A percentile compares a stretch with the other conserved stretches of the same genome.
Conservation (phyloP, 2,888 invertebrate species). For the Tetranychus truncatus region DNA sequence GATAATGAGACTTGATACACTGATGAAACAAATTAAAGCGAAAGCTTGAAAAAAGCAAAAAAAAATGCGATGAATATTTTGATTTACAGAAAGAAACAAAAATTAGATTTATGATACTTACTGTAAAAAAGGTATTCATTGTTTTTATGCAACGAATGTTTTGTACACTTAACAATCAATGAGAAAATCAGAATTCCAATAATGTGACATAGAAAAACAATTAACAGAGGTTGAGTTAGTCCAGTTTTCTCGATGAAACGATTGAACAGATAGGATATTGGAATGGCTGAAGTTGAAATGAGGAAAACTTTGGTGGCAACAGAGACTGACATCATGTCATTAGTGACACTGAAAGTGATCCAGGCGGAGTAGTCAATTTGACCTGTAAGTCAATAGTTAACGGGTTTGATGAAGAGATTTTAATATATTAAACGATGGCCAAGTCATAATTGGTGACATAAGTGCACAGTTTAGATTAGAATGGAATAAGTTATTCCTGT, state of each 20-base stretch:
- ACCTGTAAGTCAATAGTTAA: no score
- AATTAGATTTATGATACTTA: neutral
- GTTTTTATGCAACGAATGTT: neutral
- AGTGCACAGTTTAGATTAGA: no score
- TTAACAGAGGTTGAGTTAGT: neutral
- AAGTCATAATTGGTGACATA: no score
- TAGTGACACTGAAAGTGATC: neutral
- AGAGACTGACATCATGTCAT: neutral
- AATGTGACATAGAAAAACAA: neutral
- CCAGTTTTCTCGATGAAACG: neutral
- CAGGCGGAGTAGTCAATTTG: neutral
- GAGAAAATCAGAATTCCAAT: neutral
- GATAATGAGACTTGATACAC: neutral
- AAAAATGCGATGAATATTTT: neutral
- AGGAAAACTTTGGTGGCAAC: constrained; percentile 4
- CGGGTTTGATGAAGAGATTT: no score
- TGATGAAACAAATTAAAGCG: neutral
- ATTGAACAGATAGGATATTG: neutral
- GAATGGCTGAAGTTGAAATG: constrained; percentile 1
- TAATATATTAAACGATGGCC: no score
- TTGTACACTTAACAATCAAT: neutral
- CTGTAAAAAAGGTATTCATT: constrained; percentile 1
- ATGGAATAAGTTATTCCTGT: no score
- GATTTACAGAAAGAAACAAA: neutral
- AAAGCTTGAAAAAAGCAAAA: neutral